Conservation (phyloP, 2,797 vertebrate genomes). For the Neosilurus mollespiculum region DNA sequence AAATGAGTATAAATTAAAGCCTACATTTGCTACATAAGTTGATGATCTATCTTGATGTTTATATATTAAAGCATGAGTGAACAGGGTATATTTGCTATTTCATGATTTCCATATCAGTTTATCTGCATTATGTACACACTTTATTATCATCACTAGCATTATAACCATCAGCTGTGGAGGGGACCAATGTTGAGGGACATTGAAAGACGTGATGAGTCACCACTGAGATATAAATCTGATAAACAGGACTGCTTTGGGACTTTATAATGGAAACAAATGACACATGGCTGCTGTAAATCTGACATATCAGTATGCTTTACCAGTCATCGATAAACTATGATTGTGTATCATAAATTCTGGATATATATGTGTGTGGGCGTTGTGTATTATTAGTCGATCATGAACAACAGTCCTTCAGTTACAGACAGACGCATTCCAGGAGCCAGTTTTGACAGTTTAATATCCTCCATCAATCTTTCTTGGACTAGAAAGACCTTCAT, state of each 20-base stretch:
- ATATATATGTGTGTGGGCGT: constrained; percentile 49
- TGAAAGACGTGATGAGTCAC: background rate
- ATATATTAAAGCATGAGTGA: background rate
- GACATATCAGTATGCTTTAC: constrained; percentile 61
- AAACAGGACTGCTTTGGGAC: constrained; percentile 50
- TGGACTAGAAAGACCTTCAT: constrained; percentile 55
- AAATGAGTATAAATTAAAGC: background rate
- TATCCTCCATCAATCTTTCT: constrained; percentile 68
- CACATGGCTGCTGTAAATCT: constrained; percentile 67
- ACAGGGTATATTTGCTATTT: background rate
- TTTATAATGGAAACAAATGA: constrained; percentile 43
- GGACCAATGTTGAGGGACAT: background rate
- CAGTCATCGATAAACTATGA: constrained; percentile 68
- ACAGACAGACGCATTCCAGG: constrained; percentile 37
- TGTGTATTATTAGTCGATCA: constrained; percentile 52
- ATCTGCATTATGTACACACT: constrained; percentile 15
- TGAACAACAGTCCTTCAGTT: constrained; percentile 67
- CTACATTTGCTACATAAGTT: background rate
- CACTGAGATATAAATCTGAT: constrained; percentile 33
- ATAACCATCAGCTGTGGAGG: background rate
- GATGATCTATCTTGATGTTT: background rate
- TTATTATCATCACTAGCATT: constrained; percentile 21
- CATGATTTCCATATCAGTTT: background rate
- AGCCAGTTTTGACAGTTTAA: constrained; percentile 65
- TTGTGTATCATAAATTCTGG: constrained; percentile 66